phyloP scores from a whole-genome alignment of 2,113 vertebrate species.

The Ceyx melanurus region DNA sequence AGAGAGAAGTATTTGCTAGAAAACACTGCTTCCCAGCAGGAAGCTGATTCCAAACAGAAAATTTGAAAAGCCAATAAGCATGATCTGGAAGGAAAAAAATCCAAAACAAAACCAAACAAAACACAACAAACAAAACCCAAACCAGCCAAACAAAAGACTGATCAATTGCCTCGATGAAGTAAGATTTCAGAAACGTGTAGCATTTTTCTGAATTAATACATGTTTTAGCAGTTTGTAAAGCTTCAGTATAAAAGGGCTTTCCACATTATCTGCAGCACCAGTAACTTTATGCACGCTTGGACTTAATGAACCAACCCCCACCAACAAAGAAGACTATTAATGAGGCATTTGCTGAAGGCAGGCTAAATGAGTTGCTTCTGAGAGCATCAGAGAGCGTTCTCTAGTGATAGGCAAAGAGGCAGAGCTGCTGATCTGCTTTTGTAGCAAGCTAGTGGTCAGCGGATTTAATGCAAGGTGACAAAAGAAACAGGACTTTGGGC shows the following conservation, averaged over 20 bases:
- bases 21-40: not conserved
- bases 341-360: conserved; percentile 35
- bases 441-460: not conserved
- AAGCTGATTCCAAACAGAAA: not conserved
- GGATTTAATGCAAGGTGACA: not conserved
- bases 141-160: not conserved
- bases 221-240: conserved; percentile 1
- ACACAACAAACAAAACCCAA: no score
- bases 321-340: conserved; percentile 55
- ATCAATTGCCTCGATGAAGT: not conserved
- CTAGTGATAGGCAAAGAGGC: not conserved
- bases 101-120: no score
- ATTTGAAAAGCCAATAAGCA: not conserved
- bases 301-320: conserved; percentile 49
- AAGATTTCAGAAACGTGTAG: not conserved
- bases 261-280: conserved; percentile 38
- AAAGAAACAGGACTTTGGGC: not conserved
- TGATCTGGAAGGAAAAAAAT: not conserved
- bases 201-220: conserved; percentile 18
- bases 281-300: conserved; percentile 40
- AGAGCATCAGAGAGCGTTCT: not conserved
- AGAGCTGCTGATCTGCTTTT: not conserved
- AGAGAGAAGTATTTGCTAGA: not conserved
- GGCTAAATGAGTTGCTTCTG: conserved; percentile 24
- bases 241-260: not conserved